Conservation (phyloP, 2,888 invertebrate genomes). For the Leptopilina syphax region DNA sequence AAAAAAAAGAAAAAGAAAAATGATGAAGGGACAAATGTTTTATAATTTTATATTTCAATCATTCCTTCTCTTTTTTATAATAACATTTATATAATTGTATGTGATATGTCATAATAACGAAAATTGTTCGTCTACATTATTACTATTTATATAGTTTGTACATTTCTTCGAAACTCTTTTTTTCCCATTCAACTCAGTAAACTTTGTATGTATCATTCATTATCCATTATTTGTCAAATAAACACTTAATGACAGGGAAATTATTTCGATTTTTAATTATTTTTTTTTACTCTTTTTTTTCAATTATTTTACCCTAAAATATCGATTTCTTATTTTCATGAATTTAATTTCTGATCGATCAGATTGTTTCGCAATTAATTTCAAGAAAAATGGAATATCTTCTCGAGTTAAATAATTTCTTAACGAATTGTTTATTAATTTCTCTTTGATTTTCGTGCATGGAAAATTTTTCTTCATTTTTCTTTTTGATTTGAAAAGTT, state of each 20-base stretch:
- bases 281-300: background rate
- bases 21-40: background rate
- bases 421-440: background rate
- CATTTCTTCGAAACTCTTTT: background rate
- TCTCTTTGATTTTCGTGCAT: no score
- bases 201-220: constrained; percentile 28
- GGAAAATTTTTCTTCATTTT: background rate
- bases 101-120: background rate
- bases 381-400: constrained; percentile 8
- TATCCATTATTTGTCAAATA: constrained; percentile 18
- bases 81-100: background rate
- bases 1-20: background rate
- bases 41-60: constrained; percentile 42
- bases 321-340: background rate
- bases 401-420: background rate
- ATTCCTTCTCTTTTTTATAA: constrained; percentile 23
- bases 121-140: background rate
- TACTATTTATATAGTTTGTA: background rate
- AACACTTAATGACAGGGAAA: constrained; percentile 5
- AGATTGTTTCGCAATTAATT: background rate
- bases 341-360: constrained; percentile 1
- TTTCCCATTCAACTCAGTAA: background rate
- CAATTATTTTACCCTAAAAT: background rate
- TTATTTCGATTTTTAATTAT: background rate
- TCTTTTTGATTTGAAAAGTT: background rate